phyloP scores from a whole-genome alignment of 2,888 invertebrate genomes.

The Seladonia tumulorum region DNA sequence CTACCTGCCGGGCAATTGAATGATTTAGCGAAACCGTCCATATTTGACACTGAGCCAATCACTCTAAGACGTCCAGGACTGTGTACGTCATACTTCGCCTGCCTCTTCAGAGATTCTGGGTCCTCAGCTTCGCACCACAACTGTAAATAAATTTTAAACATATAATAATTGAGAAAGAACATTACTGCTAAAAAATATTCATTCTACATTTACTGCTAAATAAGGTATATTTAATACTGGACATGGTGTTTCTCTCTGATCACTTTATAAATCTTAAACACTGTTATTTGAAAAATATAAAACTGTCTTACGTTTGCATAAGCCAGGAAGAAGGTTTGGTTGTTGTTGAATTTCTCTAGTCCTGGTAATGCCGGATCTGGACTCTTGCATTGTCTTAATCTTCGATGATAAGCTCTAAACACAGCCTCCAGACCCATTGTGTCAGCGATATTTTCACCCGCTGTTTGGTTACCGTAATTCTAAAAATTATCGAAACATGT shows the following conservation, averaged over 20 bases:
- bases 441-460: slow-evolving; percentile 94
- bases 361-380: slow-evolving; percentile 74
- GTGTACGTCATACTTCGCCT: slow-evolving; percentile 28
- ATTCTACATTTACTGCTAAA: too few species aligned
- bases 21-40: slow-evolving; percentile 59
- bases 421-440: slow-evolving; percentile 93
- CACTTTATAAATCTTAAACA: background rate
- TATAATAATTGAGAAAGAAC: background rate
- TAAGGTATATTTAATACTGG: too few species aligned
- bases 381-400: slow-evolving; percentile 47
- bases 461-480: slow-evolving; percentile 88
- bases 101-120: accelerated
- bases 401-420: slow-evolving; percentile 86
- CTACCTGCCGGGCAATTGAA: slow-evolving; percentile 58
- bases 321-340: slow-evolving; percentile 83
- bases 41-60: slow-evolving; percentile 57
- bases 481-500: slow-evolving; percentile 72
- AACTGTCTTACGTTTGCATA: slow-evolving; percentile 79
- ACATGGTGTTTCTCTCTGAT: too few species aligned
- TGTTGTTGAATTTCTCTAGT: slow-evolving; percentile 77
- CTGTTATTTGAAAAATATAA: background rate
- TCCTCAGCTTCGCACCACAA: slow-evolving; percentile 51
- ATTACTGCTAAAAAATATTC: too few species aligned
- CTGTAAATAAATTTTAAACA: slow-evolving; percentile 23
- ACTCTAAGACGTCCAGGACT: slow-evolving; percentile 47